A percentile compares a stretch with the other conserved stretches of the same genome.
phyloP scores from a whole-genome alignment of 2,797 vertebrate species.

The Sebastolobus alascanus region DNA sequence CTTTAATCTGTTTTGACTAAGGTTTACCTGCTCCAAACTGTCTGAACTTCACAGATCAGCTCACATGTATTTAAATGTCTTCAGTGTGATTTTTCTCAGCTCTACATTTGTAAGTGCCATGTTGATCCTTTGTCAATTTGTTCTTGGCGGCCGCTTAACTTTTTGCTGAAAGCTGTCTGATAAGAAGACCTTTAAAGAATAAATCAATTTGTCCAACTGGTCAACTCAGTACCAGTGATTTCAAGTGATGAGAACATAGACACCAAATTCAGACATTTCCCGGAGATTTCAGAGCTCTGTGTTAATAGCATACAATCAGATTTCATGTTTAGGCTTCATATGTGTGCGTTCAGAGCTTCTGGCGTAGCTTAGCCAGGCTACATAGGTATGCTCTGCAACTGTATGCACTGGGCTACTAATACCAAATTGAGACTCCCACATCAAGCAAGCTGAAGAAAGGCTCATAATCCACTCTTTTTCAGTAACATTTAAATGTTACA shows the following conservation, averaged over 20 bases:
- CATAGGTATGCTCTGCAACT: background rate
- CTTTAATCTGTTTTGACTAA: conserved; percentile 54
- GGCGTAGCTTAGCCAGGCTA: too few relatives aligned
- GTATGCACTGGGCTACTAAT: background rate
- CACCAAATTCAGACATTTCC: background rate
- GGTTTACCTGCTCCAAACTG: conserved; percentile 13
- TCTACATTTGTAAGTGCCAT: conserved; percentile 44
- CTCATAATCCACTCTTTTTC: background rate
- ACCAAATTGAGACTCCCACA: background rate
- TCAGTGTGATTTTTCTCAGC: conserved; percentile 34
- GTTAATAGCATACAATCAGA: background rate
- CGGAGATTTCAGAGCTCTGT: background rate
- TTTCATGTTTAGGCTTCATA: background rate
- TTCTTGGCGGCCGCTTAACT: conserved; percentile 54
- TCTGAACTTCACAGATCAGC: conserved; percentile 33
- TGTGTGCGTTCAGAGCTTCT: background rate
- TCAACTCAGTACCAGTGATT: conserved; percentile 26
- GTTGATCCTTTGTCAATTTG: conserved; percentile 53
- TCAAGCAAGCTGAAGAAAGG: background rate
- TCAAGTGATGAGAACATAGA: conserved; percentile 7
- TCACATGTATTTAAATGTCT: conserved; percentile 39
- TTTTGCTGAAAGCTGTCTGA: conserved; percentile 56
- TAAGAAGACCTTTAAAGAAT: conserved; percentile 45
- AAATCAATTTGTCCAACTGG: conserved; percentile 50
- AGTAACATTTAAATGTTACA: background rate